Conservation (phyloP, 2,797 vertebrate genomes). For the Trachurus trachurus region DNA sequence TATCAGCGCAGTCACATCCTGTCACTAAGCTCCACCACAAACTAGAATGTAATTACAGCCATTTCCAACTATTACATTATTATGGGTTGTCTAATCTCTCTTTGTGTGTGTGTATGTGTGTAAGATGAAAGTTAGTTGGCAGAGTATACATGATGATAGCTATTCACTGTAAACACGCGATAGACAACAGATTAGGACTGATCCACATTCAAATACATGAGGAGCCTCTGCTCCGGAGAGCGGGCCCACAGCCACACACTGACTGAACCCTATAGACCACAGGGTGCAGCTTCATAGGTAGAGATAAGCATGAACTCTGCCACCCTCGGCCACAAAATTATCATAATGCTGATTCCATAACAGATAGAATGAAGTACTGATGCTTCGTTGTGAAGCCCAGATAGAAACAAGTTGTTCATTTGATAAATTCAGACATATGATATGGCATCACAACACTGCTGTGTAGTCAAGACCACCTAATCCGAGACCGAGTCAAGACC, state of each 20-base stretch:
- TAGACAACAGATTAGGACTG: slow-evolving; percentile 23
- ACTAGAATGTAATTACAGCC: slow-evolving; percentile 66
- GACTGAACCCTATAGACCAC: neutral
- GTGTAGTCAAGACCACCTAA: too few species aligned
- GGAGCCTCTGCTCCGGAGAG: neutral
- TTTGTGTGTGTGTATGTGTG: slow-evolving; percentile 31
- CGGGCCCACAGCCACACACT: too few species aligned
- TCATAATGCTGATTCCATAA: neutral
- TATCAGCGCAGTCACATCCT: slow-evolving; percentile 72
- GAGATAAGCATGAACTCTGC: neutral
- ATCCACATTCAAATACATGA: slow-evolving; percentile 2
- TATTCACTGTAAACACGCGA: slow-evolving; percentile 43
- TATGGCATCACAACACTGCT: too few species aligned
- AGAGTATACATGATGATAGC: slow-evolving; percentile 25
- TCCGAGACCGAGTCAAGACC: too few species aligned
- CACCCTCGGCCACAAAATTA: neutral
- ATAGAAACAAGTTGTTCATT: neutral
- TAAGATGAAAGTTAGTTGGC: slow-evolving; percentile 48
- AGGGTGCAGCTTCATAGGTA: neutral
- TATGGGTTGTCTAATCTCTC: slow-evolving; percentile 60
- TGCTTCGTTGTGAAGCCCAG: too few species aligned
- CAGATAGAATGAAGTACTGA: neutral
- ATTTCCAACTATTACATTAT: slow-evolving; percentile 77
- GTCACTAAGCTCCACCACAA: slow-evolving; percentile 52
- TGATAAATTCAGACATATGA: neutral